A percentile compares a stretch with the other conserved stretches of the same genome.
These are phyloP conservation scores for Sipha flava DNA, from an alignment of 1,140 invertebrate genomes.

Conservation along the genomic window DNA sequence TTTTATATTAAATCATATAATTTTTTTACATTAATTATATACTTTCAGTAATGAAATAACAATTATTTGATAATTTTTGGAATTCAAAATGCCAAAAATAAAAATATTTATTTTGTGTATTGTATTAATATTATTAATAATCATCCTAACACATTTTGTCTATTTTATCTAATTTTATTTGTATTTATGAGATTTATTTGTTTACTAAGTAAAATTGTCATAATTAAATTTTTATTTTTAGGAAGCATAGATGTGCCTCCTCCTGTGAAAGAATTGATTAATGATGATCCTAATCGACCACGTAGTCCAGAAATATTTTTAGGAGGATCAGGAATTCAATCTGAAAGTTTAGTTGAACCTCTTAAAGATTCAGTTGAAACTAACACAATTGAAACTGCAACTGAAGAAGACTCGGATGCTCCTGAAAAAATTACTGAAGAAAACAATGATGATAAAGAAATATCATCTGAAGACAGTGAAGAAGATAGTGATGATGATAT, in stretches of 20 bases:
- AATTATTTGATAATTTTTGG: too few species aligned
- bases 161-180: too few species aligned
- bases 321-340: background rate
- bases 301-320: constrained; percentile 6
- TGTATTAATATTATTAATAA: too few species aligned
- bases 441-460: constrained; percentile 50
- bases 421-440: constrained; percentile 39
- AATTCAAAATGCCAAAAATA: too few species aligned
- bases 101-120: too few species aligned
- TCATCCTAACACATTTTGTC: too few species aligned
- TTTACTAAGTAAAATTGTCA: too few species aligned
- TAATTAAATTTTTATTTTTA: background rate
- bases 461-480: constrained; percentile 58
- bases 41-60: too few species aligned
- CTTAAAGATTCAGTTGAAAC: background rate
- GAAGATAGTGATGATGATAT: constrained; percentile 72
- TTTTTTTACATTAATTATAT: too few species aligned
- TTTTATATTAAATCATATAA: too few species aligned
- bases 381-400: background rate
- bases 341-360: background rate
- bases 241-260: background rate
- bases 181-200: too few species aligned
- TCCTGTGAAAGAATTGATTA: background rate
- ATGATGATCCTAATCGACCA: background rate
- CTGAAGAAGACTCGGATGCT: background rate